Evolutionary conservation across 2,888 invertebrate species (phyloP), one percentile per base, ranked within the genome.

Genomic region (Lampropteryx suffumata): DNA sequence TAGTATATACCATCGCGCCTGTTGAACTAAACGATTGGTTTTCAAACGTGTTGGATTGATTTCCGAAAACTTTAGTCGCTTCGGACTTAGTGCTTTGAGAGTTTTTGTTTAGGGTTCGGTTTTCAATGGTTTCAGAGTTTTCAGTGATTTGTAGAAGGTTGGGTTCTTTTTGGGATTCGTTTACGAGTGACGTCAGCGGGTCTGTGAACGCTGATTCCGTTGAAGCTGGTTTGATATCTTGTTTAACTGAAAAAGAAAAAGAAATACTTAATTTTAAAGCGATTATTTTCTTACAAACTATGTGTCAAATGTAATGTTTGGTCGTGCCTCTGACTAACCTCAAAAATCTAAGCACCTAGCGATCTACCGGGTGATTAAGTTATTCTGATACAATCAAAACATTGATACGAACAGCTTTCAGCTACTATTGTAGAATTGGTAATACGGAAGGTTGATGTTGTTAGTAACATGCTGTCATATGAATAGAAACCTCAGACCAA

Each of bases 191-290:
- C 3, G 43, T 44, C 5, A 44, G 21, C 2, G 43, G 43, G 28
- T 44, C 43, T 4, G 28, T 67, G 9, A 62, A 39, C 1, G 70
- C 61, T 0, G 71, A 61, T 36, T 76, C 73, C 43, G 71, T 64
- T 14, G 65, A 54, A 7, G 69, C 61, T 34, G 70, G 65, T 52
- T 71, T 79, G 3, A 53, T 55, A 2, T 79, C 80, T 11, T 61
- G 51, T 65, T 75, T 76, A 0, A 50, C 81, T 82, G 70, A 12
- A 53, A 57, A 28, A 9, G 7, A 9, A 28, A 42, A 1, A 27
- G 10, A 11, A 21, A 35, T 10, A 8, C n/a, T 0, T 1, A 7
- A 1, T 32, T 13, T 12, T 3, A 13, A 24, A 7, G 24, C 1
- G 4, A 7, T 5, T 4, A 1, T 24, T 24, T 7, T 5, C 24